These are phyloP conservation scores for Deladenus siricidicola DNA, from an alignment of 2,888 invertebrate genomes.

Conservation along the genomic window DNA sequence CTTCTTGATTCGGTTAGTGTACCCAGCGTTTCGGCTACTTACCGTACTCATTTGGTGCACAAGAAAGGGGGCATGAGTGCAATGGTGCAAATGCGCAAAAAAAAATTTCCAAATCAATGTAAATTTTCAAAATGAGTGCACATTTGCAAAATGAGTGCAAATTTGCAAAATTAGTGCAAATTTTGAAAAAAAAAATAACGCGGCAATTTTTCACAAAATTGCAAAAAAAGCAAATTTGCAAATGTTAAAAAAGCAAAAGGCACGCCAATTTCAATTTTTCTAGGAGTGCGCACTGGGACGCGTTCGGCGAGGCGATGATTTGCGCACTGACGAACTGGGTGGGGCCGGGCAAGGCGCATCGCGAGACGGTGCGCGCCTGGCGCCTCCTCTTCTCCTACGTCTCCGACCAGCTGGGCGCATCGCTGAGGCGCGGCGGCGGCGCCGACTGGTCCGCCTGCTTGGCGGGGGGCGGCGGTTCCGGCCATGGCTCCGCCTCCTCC, in stretches of 20 bases:
- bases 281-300: constrained; percentile 44
- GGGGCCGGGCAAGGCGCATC: constrained; percentile 38
- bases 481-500: constrained; percentile 41
- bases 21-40: background rate
- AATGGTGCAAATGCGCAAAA: too few relatives aligned
- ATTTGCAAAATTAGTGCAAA: too few relatives aligned
- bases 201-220: background rate
- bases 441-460: background rate
- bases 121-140: too few relatives aligned
- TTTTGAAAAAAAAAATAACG: too few relatives aligned
- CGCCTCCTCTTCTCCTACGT: constrained; percentile 42
- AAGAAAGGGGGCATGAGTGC: too few relatives aligned
- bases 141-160: too few relatives aligned
- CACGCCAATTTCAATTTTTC: too few relatives aligned
- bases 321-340: constrained; percentile 37
- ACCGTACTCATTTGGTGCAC: background rate
- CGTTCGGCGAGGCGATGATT: constrained; percentile 38
- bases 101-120: too few relatives aligned
- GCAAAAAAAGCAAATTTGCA: background rate
- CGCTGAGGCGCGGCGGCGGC: background rate
- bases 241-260: background rate
- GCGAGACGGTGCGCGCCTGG: constrained; percentile 44
- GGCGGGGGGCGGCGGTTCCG: constrained; percentile 13
- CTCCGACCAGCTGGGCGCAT: constrained; percentile 37
- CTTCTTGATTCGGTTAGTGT: constrained; percentile 35